These are phyloP conservation scores for Beaufortia kweichowensis DNA, from an alignment of 2,113 vertebrate genomes.

Conservation along the genomic window DNA sequence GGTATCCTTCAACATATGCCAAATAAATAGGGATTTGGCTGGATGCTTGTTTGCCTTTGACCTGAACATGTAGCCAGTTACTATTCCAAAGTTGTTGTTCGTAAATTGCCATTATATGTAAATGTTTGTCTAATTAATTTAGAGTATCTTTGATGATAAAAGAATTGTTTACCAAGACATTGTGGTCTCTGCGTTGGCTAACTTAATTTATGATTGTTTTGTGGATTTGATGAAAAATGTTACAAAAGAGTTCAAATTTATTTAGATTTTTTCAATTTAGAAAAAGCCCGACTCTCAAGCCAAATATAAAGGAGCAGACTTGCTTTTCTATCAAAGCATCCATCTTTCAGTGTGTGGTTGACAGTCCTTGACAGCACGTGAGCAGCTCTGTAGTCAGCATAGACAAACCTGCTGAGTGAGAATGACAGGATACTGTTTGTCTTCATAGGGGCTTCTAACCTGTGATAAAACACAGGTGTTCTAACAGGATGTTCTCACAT, in stretches of 20 bases:
- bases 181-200: not conserved
- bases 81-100: not conserved
- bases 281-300: no score
- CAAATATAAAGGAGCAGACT: not conserved
- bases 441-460: slow-evolving; percentile 16
- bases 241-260: no score
- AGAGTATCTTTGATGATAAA: not conserved
- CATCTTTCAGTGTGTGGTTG: slow-evolving; percentile 9
- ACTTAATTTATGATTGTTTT: not conserved
- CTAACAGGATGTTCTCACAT: not conserved
- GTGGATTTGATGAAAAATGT: no score
- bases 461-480: slow-evolving; percentile 26
- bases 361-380: not conserved
- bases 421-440: not conserved
- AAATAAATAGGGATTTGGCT: not conserved
- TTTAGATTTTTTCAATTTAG: no score
- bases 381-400: not conserved
- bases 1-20: not conserved
- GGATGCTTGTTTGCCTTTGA: not conserved
- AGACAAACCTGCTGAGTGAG: slow-evolving; percentile 28
- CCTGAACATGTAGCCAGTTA: not conserved
- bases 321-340: not conserved
- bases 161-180: not conserved
- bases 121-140: not conserved
- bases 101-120: not conserved